Conservation (phyloP, 1,140 invertebrate species). For the Drosophila parvula region DNA sequence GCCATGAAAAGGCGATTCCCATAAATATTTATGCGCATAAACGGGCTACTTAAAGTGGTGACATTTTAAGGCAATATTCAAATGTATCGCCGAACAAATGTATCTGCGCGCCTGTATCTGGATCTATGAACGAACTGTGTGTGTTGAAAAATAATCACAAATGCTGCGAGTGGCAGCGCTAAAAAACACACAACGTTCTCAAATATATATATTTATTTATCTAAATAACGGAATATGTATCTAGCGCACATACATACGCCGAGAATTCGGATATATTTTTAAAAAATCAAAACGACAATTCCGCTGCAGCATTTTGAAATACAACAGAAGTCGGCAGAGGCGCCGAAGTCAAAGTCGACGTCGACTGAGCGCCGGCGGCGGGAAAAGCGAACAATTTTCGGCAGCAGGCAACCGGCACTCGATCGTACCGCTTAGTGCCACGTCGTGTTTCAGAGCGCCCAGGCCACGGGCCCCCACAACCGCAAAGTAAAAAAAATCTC, state of each 20-base stretch:
- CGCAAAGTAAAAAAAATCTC: constrained; percentile 1
- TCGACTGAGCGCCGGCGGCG: constrained; percentile 5
- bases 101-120: constrained; percentile 15
- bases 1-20: constrained; percentile 23
- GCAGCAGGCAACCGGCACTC: constrained; percentile 57
- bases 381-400: constrained; percentile 12
- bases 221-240: constrained; percentile 45
- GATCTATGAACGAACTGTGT: not conserved
- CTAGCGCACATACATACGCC: constrained; percentile 29
- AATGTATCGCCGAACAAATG: constrained; percentile 26
- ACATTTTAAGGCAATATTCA: constrained; percentile 65
- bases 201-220: constrained; percentile 44
- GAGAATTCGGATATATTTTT: constrained; percentile 66
- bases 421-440: constrained; percentile 65
- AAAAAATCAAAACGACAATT: constrained; percentile 80
- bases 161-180: constrained; percentile 3
- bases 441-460: constrained; percentile 75
- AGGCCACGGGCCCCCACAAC: constrained; percentile 59
- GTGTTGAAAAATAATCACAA: constrained; percentile 32
- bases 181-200: too few species aligned
- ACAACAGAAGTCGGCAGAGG: constrained; percentile 58
- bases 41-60: constrained; percentile 30
- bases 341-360: constrained; percentile 16
- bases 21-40: constrained; percentile 49
- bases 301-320: constrained; percentile 76